Evolutionary conservation across 2,797 vertebrate species (phyloP), one percentile per base, ranked within the genome.

Genomic region (Rhadinocentrus ornatus): DNA sequence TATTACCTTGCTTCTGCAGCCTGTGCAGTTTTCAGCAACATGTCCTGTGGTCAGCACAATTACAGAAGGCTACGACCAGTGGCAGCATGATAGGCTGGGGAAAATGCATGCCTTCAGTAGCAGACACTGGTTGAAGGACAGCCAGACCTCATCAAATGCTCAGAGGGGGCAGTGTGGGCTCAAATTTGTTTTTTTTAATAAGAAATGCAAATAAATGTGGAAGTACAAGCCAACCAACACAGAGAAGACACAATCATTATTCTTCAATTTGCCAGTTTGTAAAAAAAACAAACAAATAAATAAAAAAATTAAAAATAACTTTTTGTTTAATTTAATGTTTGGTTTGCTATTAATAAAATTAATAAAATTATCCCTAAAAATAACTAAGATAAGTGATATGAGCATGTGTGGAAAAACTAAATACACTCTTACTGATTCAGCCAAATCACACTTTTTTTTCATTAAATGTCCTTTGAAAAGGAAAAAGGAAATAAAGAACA

Each of bases 1-100:
- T 53, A 6, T 5, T 1, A 22, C 18, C 5, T 35, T 50, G 58
- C 63, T 62, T 60, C 66, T 78, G 81, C 87, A 85, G 86, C 52
- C 24, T 20, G 53, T 80, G 77, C 80, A 73, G 65, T 77, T 86
- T 71, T 68, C 41, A 39, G 44, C 52, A 59, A 66, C 77, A 73
- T 75, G 79, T 79, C 77, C 73, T 73, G 59, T 56, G 65, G 87
- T 92, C 89, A 91, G 89, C 91, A 89, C 76, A 82, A 87, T 86
- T 79, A 74, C 69, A 69, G 74, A 58, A 39, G 66, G 55, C 82
- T 84, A 72, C 80, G 80, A 62, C 73, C 70, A 57, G 61, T 37
- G 60, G 69, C 11, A n/a, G 55, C 66, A 63, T 82, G 79, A 84
- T 76, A 71, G 80, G 79, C 66, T 54, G 50, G 15, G 73, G 79